Evolutionary conservation across 2,113 vertebrate genomes (phyloP).

Genomic region (Zosterops lateralis): DNA sequence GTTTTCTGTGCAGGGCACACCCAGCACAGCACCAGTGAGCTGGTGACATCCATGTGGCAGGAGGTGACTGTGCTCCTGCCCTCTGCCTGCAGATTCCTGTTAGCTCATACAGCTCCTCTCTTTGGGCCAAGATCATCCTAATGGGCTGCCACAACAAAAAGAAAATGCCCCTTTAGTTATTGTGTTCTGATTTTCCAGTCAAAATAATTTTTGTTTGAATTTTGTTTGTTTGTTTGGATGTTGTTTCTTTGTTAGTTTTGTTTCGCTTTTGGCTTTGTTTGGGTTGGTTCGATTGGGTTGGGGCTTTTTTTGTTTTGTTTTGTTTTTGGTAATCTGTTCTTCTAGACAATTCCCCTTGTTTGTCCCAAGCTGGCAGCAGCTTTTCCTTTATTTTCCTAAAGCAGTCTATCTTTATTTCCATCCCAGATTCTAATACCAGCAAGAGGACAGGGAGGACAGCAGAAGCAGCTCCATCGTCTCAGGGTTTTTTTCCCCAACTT

Average conservation of each 20-base stretch:
- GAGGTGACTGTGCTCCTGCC: rapidly evolving
- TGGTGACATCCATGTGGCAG: not conserved
- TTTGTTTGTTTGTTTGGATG: not conserved
- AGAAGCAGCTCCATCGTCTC: rapidly evolving
- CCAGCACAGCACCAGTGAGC: not conserved
- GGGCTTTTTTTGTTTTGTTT: too few species aligned
- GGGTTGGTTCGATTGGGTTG: rapidly evolving
- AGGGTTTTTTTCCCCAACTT: rapidly evolving
- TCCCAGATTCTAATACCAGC: not conserved
- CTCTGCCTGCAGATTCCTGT: rapidly evolving
- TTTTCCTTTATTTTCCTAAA: not conserved
- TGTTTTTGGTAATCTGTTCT: not conserved
- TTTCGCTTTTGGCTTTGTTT: not conserved
- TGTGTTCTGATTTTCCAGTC: not conserved
- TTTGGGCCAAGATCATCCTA: too few species aligned
- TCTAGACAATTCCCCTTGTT: not conserved
- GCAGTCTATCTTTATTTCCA: not conserved
- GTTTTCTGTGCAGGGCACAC: too few species aligned
- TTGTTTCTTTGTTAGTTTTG: not conserved
- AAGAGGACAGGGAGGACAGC: not conserved
- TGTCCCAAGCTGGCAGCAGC: not conserved
- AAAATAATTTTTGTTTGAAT: not conserved
- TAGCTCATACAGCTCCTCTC: rapidly evolving
- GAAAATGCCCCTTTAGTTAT: not conserved
- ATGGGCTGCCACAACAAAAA: rapidly evolving